Conservation (phyloP, 2,888 invertebrate genomes). For the Sesia bembeciformis region DNA sequence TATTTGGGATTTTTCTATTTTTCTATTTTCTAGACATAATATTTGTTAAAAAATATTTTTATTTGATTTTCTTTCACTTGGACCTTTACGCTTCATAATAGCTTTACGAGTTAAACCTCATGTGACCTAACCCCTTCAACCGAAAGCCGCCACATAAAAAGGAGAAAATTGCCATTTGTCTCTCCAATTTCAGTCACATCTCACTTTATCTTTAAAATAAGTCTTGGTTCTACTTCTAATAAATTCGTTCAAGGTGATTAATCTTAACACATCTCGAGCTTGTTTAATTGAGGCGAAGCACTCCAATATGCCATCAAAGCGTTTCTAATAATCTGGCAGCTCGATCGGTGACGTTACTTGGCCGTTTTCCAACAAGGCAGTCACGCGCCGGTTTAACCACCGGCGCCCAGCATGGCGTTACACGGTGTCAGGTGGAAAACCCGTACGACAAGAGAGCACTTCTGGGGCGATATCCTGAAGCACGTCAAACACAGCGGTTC, state of each 20-base stretch:
- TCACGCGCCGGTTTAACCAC: not conserved
- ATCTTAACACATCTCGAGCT: too few species aligned
- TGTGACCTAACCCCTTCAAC: not conserved
- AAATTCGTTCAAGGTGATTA: too few species aligned
- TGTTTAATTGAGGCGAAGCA: too few species aligned
- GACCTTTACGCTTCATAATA: not conserved
- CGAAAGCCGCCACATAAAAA: not conserved
- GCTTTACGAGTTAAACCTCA: not conserved
- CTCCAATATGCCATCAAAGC: not conserved
- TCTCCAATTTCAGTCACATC: not conserved
- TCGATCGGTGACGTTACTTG: not conserved
- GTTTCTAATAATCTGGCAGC: not conserved
- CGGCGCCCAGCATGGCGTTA: not conserved
- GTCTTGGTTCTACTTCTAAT: not conserved
- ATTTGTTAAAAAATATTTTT: too few species aligned
- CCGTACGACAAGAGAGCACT: constrained; percentile 23
- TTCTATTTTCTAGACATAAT: too few species aligned
- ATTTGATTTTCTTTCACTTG: not conserved
- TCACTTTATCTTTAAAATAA: not conserved
- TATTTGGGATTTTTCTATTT: too few species aligned
- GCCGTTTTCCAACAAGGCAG: not conserved
- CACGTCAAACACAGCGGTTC: constrained; percentile 43
- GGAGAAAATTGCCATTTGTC: not conserved
- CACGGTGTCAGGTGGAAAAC: not conserved
- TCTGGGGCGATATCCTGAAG: constrained; percentile 37